Percentiles rank a stretch among this genome's conserved stretches.
Conservation (phyloP, 2,888 invertebrate genomes). For the Stenchaetothrips biformis region DNA sequence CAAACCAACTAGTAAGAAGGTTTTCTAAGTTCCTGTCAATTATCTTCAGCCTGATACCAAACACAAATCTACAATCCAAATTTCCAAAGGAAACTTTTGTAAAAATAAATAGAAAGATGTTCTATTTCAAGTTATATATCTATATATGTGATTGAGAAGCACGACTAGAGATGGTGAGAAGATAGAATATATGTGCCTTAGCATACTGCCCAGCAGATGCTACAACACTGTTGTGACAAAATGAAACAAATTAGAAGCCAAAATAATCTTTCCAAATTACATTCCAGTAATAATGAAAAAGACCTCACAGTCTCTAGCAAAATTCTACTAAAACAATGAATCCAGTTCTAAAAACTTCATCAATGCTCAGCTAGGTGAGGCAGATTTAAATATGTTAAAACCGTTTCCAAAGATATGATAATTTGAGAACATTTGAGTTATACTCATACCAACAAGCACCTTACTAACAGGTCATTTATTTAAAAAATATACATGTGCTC, state of each 20-base stretch:
- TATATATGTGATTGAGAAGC: conserved; percentile 16
- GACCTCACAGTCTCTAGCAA: too few species aligned
- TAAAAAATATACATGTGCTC: background rate
- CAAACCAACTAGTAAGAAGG: background rate
- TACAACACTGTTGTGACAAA: background rate
- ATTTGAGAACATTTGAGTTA: background rate
- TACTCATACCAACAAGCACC: background rate
- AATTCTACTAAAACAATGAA: too few species aligned
- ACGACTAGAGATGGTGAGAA: conserved; percentile 19
- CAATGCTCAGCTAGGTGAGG: too few species aligned
- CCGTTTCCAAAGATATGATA: too few species aligned
- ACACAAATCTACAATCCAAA: background rate
- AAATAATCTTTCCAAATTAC: background rate
- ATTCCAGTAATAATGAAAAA: background rate
- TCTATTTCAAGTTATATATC: background rate
- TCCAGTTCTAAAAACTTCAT: too few species aligned
- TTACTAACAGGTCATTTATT: background rate
- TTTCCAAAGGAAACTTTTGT: background rate
- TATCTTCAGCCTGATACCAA: background rate
- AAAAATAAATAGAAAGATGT: background rate
- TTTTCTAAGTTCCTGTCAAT: background rate
- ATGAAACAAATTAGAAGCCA: background rate
- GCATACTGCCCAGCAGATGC: conserved; percentile 5
- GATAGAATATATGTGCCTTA: background rate
- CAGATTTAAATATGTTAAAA: too few species aligned